These are phyloP conservation scores for Pagrus major DNA, from an alignment of 2,113 vertebrate species.

Conservation along the genomic window DNA sequence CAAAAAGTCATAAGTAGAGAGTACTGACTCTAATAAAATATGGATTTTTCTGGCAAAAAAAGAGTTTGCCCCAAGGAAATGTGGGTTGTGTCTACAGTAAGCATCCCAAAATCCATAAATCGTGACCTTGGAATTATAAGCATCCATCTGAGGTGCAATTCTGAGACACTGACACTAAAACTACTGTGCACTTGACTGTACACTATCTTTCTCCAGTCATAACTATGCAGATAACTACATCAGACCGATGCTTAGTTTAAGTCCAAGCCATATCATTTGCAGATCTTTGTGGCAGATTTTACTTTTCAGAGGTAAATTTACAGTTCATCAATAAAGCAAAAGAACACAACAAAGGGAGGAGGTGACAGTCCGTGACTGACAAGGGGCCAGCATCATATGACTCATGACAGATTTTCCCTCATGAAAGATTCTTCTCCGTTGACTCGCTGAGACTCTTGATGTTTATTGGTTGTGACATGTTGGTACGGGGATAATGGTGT, in stretches of 20 bases:
- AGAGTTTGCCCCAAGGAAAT: slow-evolving; percentile 38
- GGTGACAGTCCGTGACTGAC: slow-evolving; percentile 36
- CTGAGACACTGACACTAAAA: slow-evolving; percentile 9
- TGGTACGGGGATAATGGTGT: slow-evolving; percentile 59
- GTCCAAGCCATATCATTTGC: background rate
- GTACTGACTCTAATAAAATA: slow-evolving; percentile 63
- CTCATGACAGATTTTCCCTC: slow-evolving; percentile 31
- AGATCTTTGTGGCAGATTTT: slow-evolving; percentile 10
- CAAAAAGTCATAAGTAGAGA: slow-evolving; percentile 51
- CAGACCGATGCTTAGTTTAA: background rate
- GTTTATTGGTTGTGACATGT: slow-evolving; percentile 54
- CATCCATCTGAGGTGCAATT: slow-evolving; percentile 9
- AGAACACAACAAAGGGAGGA: slow-evolving; percentile 19
- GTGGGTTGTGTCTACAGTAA: slow-evolving; percentile 24
- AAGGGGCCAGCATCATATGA: slow-evolving; percentile 12
- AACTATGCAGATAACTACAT: background rate
- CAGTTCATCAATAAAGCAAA: slow-evolving; percentile 5
- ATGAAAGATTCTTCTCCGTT: slow-evolving; percentile 30
- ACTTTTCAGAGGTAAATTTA: background rate
- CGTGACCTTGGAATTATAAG: slow-evolving; percentile 39
- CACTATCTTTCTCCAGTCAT: background rate
- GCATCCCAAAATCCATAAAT: slow-evolving; percentile 55
- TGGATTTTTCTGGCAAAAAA: slow-evolving; percentile 54
- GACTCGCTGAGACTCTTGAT: slow-evolving; percentile 49
- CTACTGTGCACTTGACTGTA: background rate